Evolutionary conservation across 1,140 invertebrate species (phyloP).

Genomic region (Drosophila saltans): DNA sequence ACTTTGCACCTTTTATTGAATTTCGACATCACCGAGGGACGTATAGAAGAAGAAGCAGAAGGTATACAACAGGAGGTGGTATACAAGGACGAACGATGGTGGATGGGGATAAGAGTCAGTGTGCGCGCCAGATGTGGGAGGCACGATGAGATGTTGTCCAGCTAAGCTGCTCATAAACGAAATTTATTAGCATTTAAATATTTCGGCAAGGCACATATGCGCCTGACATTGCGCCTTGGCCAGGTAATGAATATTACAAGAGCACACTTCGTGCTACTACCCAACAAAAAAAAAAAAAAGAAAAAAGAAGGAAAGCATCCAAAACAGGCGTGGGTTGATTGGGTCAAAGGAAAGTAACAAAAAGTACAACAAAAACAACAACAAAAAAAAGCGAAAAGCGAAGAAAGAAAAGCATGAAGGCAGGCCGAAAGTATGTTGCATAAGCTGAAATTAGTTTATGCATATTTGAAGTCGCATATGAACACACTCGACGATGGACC

Average conservation of each 20-base stretch:
- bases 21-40: constrained; percentile 45
- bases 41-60: constrained; percentile 9
- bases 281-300: background rate
- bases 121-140: background rate
- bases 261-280: constrained; percentile 19
- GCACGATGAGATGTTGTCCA: constrained; percentile 23
- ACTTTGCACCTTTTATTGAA: constrained; percentile 58
- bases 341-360: constrained; percentile 6
- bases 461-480: constrained; percentile 54
- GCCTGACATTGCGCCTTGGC: constrained; percentile 23
- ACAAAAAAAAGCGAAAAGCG: background rate
- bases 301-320: background rate
- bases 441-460: constrained; percentile 67
- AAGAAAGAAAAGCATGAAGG: background rate
- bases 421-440: constrained; percentile 53
- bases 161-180: constrained; percentile 58
- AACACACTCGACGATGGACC: constrained; percentile 5
- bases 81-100: background rate
- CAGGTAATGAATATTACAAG: constrained; percentile 65
- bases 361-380: background rate
- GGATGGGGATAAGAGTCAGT: no score
- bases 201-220: constrained; percentile 47
- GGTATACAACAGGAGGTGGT: no score
- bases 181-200: constrained; percentile 73
- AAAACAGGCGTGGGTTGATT: constrained; percentile 28